A percentile compares a stretch with the other conserved stretches of the same genome.
phyloP scores from a whole-genome alignment of 2,797 vertebrate genomes.

The Chaenodraco wilsoni region DNA sequence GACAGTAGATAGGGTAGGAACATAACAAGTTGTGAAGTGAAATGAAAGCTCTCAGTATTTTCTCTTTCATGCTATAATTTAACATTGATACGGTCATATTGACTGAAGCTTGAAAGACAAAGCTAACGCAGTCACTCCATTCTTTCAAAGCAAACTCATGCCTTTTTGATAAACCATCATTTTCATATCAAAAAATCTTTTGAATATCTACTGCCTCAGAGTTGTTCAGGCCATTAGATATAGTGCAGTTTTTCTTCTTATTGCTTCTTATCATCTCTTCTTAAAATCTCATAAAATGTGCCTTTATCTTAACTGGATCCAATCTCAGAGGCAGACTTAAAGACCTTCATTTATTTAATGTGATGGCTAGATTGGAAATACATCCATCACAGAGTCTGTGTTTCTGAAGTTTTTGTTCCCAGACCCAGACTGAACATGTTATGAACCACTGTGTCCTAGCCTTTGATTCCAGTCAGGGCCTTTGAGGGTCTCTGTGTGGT shows the following conservation, averaged over 20 bases:
- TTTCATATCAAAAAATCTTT: conserved; percentile 21
- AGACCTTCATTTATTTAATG: conserved; percentile 55
- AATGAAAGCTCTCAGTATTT: not conserved
- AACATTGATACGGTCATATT: conserved; percentile 2
- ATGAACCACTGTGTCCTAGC: conserved; percentile 62
- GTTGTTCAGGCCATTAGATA: conserved; percentile 12
- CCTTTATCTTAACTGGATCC: conserved; percentile 61
- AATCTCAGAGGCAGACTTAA: conserved; percentile 47
- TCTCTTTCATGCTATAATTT: not conserved
- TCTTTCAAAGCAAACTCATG: conserved; percentile 31
- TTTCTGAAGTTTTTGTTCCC: conserved; percentile 64
- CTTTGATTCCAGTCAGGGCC: conserved; percentile 63
- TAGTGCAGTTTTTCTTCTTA: conserved; percentile 29
- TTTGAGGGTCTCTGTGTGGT: conserved; percentile 70
- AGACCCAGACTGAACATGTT: conserved; percentile 62
- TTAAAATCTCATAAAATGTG: conserved; percentile 55
- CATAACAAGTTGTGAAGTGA: not conserved
- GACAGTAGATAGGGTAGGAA: not conserved
- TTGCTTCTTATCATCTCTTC: conserved; percentile 34
- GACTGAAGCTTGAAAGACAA: conserved; percentile 1
- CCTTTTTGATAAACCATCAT: not conserved
- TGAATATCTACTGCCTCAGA: conserved; percentile 9
- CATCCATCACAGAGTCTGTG: conserved; percentile 61
- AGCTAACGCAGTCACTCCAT: not conserved
- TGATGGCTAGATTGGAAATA: conserved; percentile 53